phyloP scores from a whole-genome alignment of 2,888 invertebrate genomes.

The Trachelus tabidus region DNA sequence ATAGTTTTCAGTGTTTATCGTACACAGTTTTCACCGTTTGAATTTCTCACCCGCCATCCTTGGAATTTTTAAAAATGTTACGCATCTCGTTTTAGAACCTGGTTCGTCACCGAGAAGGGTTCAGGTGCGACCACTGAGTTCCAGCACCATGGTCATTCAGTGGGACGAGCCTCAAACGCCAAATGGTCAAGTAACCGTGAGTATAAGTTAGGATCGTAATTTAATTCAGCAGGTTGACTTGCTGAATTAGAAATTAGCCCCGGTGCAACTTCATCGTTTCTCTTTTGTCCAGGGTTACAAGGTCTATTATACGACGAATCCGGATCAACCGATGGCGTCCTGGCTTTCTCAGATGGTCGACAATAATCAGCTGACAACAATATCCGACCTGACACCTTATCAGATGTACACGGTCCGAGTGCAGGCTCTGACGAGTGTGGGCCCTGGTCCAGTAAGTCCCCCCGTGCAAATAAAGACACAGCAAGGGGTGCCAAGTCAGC shows the following conservation, averaged over 20 bases:
- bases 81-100: conserved; percentile 77
- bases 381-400: conserved; percentile 90
- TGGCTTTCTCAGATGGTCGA: conserved; percentile 96
- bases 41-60: neutral
- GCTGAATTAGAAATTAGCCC: no score
- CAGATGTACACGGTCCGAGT: conserved; percentile 95
- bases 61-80: neutral
- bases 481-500: conserved; percentile 98
- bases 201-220: conserved; percentile 51
- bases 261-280: neutral
- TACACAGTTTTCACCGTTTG: neutral
- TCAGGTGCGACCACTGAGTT: conserved; percentile 92
- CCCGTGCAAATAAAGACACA: conserved; percentile 99
- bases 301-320: conserved; percentile 94
- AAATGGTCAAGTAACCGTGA: conserved; percentile 96
- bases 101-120: conserved; percentile 95
- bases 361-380: conserved; percentile 91
- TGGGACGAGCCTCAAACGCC: conserved; percentile 99
- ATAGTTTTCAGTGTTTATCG: neutral
- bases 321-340: conserved; percentile 85
- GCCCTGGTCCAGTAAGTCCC: conserved; percentile 93
- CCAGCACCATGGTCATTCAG: conserved; percentile 96
- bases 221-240: neutral
- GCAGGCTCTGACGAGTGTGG: conserved; percentile 93
- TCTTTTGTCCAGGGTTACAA: conserved; percentile 84